These are phyloP conservation scores for Lysandra bellargus DNA, from an alignment of 2,888 invertebrate species.

Conservation along the genomic window DNA sequence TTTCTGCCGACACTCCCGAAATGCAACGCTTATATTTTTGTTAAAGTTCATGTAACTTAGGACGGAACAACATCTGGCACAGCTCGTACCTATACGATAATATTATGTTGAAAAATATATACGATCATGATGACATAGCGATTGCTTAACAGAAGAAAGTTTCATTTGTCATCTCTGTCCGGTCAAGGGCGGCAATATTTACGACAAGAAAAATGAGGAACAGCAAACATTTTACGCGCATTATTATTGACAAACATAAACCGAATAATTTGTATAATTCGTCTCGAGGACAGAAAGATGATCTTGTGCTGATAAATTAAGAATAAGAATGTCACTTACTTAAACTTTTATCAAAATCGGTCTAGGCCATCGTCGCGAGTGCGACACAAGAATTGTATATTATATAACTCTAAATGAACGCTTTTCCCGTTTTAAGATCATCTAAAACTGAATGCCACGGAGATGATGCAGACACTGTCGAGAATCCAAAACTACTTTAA, in stretches of 20 bases:
- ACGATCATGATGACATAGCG: neutral
- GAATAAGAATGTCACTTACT: neutral
- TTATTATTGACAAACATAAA: conserved; percentile 12
- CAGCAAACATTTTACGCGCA: neutral
- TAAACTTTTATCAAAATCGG: too few species aligned
- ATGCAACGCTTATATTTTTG: too few species aligned
- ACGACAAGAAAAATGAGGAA: conserved; percentile 12
- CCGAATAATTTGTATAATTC: neutral
- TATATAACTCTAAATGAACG: too few species aligned
- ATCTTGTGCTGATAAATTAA: neutral
- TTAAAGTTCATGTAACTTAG: neutral
- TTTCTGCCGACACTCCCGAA: too few species aligned
- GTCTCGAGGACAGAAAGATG: neutral
- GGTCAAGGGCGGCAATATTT: conserved; percentile 26
- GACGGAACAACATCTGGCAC: neutral
- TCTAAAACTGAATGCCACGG: too few species aligned
- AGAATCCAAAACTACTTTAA: too few species aligned
- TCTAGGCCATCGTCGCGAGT: too few species aligned
- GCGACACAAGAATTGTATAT: too few species aligned
- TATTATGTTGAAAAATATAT: neutral
- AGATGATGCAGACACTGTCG: too few species aligned
- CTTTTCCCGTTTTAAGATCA: too few species aligned
- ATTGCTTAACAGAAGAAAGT: conserved; percentile 29
- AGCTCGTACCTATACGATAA: neutral
- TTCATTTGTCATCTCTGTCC: conserved; percentile 1